Conservation (phyloP, 2,797 vertebrate species). For the Amniataba percoides region DNA sequence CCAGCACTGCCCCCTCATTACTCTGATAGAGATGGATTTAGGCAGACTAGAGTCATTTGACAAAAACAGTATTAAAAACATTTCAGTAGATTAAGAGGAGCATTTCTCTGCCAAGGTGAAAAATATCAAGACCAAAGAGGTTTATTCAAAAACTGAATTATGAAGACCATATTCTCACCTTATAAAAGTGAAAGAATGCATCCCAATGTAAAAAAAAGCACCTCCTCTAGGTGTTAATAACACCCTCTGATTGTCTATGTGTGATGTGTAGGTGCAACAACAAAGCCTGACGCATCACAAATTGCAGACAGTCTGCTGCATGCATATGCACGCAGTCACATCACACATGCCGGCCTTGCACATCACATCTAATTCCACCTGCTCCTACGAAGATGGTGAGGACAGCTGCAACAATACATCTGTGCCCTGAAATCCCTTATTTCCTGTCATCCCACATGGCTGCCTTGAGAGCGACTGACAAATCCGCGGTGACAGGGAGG, state of each 20-base stretch:
- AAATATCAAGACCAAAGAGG: neutral
- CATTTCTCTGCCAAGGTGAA: neutral
- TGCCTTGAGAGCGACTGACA: conserved; percentile 13
- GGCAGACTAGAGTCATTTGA: neutral
- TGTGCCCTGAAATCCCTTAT: conserved; percentile 37
- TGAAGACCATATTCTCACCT: neutral
- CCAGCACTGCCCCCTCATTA: neutral
- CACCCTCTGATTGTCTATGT: conserved; percentile 30
- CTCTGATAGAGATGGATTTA: conserved; percentile 1
- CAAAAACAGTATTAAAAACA: neutral
- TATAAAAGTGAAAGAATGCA: conserved; percentile 28
- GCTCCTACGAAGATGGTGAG: conserved; percentile 26
- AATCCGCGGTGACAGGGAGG: conserved; percentile 62
- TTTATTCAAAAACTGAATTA: conserved; percentile 12
- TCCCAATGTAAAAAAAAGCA: conserved; percentile 29
- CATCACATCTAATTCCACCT: conserved; percentile 47
- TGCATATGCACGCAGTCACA: conserved; percentile 36
- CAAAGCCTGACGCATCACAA: conserved; percentile 26
- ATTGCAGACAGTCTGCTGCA: conserved; percentile 33
- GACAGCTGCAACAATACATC: conserved; percentile 18
- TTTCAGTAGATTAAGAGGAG: conserved; percentile 8
- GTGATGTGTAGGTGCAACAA: conserved; percentile 42
- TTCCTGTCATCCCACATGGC: conserved; percentile 57
- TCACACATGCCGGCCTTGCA: neutral
- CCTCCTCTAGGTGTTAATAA: conserved; percentile 34